Percentiles rank a stretch among this genome's conserved stretches.
phyloP scores from a whole-genome alignment of 2,888 invertebrate genomes.

The Tetanocera ferruginea region DNA sequence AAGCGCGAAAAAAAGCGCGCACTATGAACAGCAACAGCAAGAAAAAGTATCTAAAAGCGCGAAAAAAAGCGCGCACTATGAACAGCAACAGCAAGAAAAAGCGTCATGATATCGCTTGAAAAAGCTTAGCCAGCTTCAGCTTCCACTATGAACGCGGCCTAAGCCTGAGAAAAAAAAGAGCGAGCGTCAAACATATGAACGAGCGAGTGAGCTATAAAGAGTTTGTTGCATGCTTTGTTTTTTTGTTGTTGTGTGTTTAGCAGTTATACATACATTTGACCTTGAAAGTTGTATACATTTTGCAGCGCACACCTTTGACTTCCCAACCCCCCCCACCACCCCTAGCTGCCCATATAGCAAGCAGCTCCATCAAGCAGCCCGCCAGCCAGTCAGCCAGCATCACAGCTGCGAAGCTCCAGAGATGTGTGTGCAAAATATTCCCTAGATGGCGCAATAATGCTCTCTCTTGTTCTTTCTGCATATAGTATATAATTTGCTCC shows the following conservation, averaged over 20 bases:
- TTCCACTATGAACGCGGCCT: too few species aligned
- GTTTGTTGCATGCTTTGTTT: background rate
- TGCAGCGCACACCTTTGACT: conserved; percentile 2
- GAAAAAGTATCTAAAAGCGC: too few species aligned
- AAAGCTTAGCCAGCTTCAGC: too few species aligned
- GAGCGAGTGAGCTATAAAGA: too few species aligned
- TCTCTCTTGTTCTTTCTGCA: background rate
- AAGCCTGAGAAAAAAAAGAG: background rate
- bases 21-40: too few species aligned
- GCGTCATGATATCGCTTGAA: too few species aligned
- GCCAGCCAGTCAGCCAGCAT: background rate
- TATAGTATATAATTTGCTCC: background rate
- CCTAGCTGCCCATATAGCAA: background rate
- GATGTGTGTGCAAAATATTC: conserved; percentile 1
- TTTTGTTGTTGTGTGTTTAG: background rate
- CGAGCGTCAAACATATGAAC: background rate
- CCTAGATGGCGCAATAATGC: background rate
- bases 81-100: too few species aligned
- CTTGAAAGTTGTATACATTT: conserved; percentile 35
- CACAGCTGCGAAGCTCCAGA: conserved; percentile 11
- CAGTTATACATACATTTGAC: conserved; percentile 33
- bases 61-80: too few species aligned
- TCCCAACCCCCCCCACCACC: background rate
- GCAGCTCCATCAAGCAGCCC: background rate
- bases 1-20: too few species aligned